A percentile compares a stretch with the other conserved stretches of the same genome.
Evolutionary conservation across 2,797 vertebrate genomes (phyloP).

Genomic region (Sarcophilus harrisii): DNA sequence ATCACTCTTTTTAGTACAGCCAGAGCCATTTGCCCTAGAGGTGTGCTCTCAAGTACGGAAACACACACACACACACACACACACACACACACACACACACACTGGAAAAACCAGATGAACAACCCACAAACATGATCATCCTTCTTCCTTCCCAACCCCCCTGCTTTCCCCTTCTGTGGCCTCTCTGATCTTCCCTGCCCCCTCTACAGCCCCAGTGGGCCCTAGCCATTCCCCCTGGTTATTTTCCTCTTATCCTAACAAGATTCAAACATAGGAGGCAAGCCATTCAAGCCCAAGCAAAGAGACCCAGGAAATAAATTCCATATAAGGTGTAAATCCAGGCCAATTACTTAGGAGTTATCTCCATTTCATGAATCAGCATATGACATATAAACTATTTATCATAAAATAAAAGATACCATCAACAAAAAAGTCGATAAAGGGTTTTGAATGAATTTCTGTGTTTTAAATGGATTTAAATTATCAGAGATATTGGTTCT

Average conservation of each 20-base stretch:
- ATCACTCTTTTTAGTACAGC: conserved; percentile 29
- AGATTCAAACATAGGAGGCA: not conserved
- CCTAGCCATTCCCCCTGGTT: conserved; percentile 31
- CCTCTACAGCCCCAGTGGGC: conserved; percentile 1
- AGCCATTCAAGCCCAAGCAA: conserved; percentile 28
- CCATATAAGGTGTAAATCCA: conserved; percentile 51
- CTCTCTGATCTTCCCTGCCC: not conserved
- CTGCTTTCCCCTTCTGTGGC: not conserved
- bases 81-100: conserved; percentile 3
- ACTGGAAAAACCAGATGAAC: conserved; percentile 74
- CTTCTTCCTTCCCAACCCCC: conserved; percentile 15
- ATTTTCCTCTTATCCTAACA: not conserved
- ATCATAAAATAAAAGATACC: conserved; percentile 63
- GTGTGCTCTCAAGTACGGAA: not conserved
- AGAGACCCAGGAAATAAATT: conserved; percentile 56
- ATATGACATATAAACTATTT: conserved; percentile 82
- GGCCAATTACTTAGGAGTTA: conserved; percentile 68
- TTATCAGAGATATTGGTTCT: not conserved
- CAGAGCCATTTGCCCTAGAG: conserved; percentile 61
- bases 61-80: not conserved
- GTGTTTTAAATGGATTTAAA: not conserved
- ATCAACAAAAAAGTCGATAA: conserved; percentile 60
- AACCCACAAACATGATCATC: not conserved
- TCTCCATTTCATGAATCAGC: conserved; percentile 81
- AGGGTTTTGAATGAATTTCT: conserved; percentile 55